Conservation (phyloP, 2,113 vertebrate species). For the Neogale vison region DNA sequence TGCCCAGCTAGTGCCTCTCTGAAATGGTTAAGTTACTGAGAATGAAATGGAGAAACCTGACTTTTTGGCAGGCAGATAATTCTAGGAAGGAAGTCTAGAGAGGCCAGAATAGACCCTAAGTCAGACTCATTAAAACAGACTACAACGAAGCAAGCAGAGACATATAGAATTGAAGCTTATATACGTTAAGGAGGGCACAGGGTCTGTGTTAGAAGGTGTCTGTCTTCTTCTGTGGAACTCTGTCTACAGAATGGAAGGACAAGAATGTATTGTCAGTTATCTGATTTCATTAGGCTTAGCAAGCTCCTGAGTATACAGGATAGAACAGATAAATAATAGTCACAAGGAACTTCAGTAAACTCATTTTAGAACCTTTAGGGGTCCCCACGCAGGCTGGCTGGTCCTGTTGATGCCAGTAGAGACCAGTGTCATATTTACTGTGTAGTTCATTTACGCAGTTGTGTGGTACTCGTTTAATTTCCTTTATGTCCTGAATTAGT, state of each 20-base stretch:
- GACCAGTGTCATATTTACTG: not conserved
- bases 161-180: not conserved
- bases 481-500: conserved; percentile 4
- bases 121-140: not conserved
- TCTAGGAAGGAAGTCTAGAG: not conserved
- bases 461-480: not conserved
- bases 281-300: not conserved
- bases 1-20: not conserved
- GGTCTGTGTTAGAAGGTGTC: fast-evolving
- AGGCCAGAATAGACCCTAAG: not conserved
- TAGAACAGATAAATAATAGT: not conserved
- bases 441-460: not conserved
- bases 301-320: not conserved
- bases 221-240: not conserved
- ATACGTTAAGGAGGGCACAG: not conserved
- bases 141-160: not conserved
- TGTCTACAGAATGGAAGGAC: not conserved
- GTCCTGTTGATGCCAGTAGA: not conserved
- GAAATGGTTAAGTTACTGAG: not conserved
- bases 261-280: not conserved
- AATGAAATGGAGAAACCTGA: not conserved
- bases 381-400: not conserved
- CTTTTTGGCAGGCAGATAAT: not conserved
- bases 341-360: not conserved
- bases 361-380: not conserved